Evolutionary conservation across 2,888 invertebrate species (phyloP).

Genomic region (Neocrepidodera transversa): DNA sequence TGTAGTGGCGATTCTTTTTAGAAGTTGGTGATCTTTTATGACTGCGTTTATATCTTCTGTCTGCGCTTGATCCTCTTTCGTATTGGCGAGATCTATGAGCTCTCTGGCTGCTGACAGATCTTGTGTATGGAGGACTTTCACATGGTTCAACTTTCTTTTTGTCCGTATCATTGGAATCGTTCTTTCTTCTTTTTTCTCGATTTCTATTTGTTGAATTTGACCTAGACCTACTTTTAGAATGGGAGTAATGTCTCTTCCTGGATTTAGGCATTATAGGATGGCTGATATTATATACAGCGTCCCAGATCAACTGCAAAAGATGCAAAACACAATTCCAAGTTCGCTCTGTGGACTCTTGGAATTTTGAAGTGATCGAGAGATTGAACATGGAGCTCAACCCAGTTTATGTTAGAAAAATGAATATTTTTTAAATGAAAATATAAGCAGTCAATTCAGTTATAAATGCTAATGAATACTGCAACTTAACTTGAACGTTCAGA

Average conservation of each 20-base stretch:
- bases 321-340: conserved; percentile 69
- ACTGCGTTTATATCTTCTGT: conserved; percentile 84
- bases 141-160: conserved; percentile 75
- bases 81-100: conserved; percentile 68
- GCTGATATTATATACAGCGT: conserved; percentile 11
- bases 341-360: conserved; percentile 73
- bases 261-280: conserved; percentile 73
- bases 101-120: conserved; percentile 69
- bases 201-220: conserved; percentile 65
- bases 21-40: conserved; percentile 83
- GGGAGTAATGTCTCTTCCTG: conserved; percentile 79
- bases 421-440: conserved; percentile 11
- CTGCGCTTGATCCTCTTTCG: conserved; percentile 80
- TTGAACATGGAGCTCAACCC: conserved; percentile 69
- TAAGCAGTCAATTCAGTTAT: too few species aligned
- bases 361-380: conserved; percentile 69
- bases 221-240: conserved; percentile 69
- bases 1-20: conserved; percentile 68
- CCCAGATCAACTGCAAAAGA: conserved; percentile 42
- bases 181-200: conserved; percentile 71
- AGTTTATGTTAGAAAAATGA: background rate
- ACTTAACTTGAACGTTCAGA: too few species aligned
- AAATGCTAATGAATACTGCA: too few species aligned
- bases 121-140: conserved; percentile 65
- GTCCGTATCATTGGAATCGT: conserved; percentile 69